These are phyloP conservation scores for Hippasteria phrygiana DNA, from an alignment of 53 echinoderm and acorn worm genomes.

Conservation along the genomic window DNA sequence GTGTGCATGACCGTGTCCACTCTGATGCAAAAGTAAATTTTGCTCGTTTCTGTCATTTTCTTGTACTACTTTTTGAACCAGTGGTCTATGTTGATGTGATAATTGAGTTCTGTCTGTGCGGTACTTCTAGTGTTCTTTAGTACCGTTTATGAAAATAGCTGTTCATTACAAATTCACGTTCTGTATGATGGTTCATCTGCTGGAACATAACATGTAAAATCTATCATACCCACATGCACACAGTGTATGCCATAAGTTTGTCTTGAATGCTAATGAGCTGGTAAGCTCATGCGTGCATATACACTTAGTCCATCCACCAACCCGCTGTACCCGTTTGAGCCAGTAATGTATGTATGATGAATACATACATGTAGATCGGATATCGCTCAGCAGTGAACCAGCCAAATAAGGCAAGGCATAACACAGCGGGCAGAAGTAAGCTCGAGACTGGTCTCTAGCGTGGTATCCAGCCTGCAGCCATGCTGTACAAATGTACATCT, in stretches of 20 bases:
- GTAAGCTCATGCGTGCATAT: neutral
- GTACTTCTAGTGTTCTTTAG: too few species aligned
- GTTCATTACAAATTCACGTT: too few species aligned
- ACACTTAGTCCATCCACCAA: neutral
- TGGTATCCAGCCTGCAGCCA: neutral
- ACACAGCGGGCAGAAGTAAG: constrained; percentile 35
- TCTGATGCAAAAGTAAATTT: too few species aligned
- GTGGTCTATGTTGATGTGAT: too few species aligned
- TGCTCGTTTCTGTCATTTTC: too few species aligned
- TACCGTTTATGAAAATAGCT: too few species aligned
- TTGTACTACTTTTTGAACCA: too few species aligned
- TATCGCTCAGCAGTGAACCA: constrained; percentile 56
- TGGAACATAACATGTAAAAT: too few species aligned
- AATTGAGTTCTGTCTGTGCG: too few species aligned
- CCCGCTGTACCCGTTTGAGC: neutral
- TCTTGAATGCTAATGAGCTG: neutral
- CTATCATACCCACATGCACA: neutral
- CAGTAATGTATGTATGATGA: neutral
- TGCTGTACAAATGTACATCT: neutral
- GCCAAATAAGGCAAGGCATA: constrained; percentile 51
- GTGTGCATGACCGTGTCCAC: too few species aligned
- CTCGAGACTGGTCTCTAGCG: neutral
- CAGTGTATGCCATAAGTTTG: neutral
- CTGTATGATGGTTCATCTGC: too few species aligned
- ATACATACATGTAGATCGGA: neutral